phyloP scores from a whole-genome alignment of 2,113 vertebrate genomes.

The cattle (Bos taurus) region ARS-UCD2.0 NC_037339.1:33002001-33002500 shows the following conservation, averaged over 20 bases:
- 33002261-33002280: not conserved
- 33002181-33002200: not conserved
- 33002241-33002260: not conserved
- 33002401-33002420: not conserved
- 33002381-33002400: not conserved
- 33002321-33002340: not conserved
- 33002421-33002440: not conserved
- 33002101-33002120: not conserved
- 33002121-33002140: not conserved
- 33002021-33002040: not conserved
- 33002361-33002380: not conserved
- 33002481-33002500: not conserved
- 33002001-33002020: not conserved
- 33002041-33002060: not conserved
- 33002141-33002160: not conserved
- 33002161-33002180: not conserved
- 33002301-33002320: not conserved
- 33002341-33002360: not conserved
- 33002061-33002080: not conserved
- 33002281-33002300: not conserved
- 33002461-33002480: not conserved
- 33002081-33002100: not conserved
- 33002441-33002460: not conserved
- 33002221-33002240: not conserved
- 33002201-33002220: not conserved